Base-by-base conservation (phyloP, 2,797 vertebrate species). In the Vespertilio murinus region DNA sequence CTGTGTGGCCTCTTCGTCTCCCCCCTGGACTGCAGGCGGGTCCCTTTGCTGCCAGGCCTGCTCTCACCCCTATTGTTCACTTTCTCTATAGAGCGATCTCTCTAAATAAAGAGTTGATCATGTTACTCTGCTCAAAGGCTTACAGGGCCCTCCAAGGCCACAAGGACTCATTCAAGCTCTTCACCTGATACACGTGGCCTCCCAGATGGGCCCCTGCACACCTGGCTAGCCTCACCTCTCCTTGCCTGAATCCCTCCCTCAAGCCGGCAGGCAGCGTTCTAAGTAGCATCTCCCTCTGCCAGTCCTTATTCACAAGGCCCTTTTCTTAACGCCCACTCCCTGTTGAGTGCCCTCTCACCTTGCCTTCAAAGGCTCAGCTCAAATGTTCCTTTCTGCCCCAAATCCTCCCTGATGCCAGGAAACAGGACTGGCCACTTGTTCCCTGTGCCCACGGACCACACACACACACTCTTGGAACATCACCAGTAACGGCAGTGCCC, bases 131-230 rank as follows among this genome's bases (percentile, higher is more conserved):
- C 54, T 71, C 82, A 64, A 79, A 88, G 65, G 65, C 56, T 49
- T 74, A n/a, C 23, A 14, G 0, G 12, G 45, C 33, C 45, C n/a
- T 91, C 52, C 33, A 1, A 2, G 20, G 35, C 61, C 92, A 70
- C 42, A 70, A 82, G 81, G 25, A 73, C 52, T 77, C 5, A 45
- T 86, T 59, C 40, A 54, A 40, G 35, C 28, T 52, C 38, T 52
- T 49, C 40, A 16, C 59, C 75, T 30, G 81, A 18, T 40, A 16
- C 67, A 8, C 2, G 0, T 0, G 18, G 59, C 47, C 56, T 47
- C 64, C n/a, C 6, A 1, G 38, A 18, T 9, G 1, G 12, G n/a
- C 28, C 8, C 33, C 23, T 2, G 23, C n/a, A 12, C n/a, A 10
- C 5, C 49, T 25, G 22, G 61, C 30, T 13, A 61, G 33, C 20